Conservation (phyloP, 2,797 vertebrate species). For the Pachyuromys duprasi region DNA sequence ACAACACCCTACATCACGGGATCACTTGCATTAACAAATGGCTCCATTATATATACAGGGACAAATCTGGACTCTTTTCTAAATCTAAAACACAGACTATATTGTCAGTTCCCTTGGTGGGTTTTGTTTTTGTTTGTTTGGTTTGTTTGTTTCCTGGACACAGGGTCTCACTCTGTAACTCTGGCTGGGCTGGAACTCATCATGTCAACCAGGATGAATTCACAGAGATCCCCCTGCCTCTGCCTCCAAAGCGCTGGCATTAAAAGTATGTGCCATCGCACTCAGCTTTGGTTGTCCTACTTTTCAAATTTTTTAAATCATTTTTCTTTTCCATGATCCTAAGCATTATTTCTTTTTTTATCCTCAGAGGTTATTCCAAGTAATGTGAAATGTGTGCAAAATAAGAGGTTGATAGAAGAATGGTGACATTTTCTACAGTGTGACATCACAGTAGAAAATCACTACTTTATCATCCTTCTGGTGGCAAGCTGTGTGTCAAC, state of each 20-base stretch:
- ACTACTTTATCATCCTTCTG: neutral
- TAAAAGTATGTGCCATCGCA: neutral
- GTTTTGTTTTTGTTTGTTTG: too few relatives aligned
- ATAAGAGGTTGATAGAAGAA: neutral
- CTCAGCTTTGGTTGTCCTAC: neutral
- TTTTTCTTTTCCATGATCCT: slow-evolving; percentile 12
- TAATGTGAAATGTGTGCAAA: neutral
- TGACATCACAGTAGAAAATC: neutral
- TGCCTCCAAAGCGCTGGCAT: neutral
- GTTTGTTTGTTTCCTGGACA: neutral
- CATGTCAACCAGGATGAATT: neutral
- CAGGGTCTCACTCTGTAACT: neutral
- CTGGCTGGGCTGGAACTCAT: neutral
- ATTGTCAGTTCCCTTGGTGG: neutral
- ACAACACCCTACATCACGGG: neutral
- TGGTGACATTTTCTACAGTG: neutral
- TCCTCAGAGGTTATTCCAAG: neutral
- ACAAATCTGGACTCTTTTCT: neutral
- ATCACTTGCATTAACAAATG: slow-evolving; percentile 19
- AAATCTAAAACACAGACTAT: slow-evolving; percentile 21
- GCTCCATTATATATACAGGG: neutral
- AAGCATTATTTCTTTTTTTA: slow-evolving; percentile 20
- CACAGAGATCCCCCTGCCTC: neutral
- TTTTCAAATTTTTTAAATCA: neutral
- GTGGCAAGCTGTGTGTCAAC: neutral